Base-by-base conservation (phyloP, 2,888 invertebrate genomes). In the Ornithoptera priamus region DNA sequence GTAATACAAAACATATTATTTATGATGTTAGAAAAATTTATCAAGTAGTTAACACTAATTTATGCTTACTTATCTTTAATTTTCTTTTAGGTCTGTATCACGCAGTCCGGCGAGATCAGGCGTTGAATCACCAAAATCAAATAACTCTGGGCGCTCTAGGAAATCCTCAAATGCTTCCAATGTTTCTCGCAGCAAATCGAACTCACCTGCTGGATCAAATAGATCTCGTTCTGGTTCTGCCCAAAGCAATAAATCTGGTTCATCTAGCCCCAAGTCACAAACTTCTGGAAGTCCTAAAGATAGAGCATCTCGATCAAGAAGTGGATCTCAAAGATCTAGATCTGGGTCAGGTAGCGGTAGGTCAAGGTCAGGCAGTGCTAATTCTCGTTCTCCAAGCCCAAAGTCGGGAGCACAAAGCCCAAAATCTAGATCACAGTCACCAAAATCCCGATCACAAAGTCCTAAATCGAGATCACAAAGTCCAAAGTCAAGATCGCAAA, bases 171-270 rank as follows among this genome's bases (percentile, higher is more conserved):
- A 85, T 76, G 85, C 81, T 53, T 87, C 87, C 42, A 85, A 79
- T 80, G 87, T 75, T 46, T 90, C 91, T 18, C 81, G 88, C 12
- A 90, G 91, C 79, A 90, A 90, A 74, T 93, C 93, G 0, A 90
- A 91, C 72, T 91, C 92, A 1, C 92, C 90, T 15, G 89, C 80
- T 12, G 84, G 76, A 39, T 90, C 90, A 0, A 86, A 89, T 62
- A 81, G 87, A 78, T 90, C 79, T 6, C 77, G 79, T 6, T 84
- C 93, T 5, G 89, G 88, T 7, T 92, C 92, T 12, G 86, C 86
- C 30, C 87, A 82, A 6, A 93, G 93, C 69, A 84, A 87, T 70
- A 92, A 91, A 76, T 93, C 93, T 17, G 89, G 87, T 10, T 90
- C 92, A 24, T 89, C 89, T 6, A 90, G 89, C 64, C 86, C 88